These are phyloP conservation scores for Pedionomus torquatus DNA, from an alignment of 2,113 vertebrate genomes.

Conservation along the genomic window DNA sequence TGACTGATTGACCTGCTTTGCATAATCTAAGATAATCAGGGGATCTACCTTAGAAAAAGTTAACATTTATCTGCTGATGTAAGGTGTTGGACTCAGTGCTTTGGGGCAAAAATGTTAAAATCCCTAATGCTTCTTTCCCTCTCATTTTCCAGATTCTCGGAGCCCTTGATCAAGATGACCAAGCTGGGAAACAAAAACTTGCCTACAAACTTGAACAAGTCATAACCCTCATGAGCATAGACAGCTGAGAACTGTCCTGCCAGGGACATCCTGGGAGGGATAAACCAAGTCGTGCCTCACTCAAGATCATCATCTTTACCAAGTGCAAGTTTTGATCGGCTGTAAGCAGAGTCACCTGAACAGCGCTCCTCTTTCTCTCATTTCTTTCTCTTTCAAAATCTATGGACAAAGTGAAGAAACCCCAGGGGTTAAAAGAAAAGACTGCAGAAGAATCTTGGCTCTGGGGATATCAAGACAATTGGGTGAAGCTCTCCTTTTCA, in stretches of 20 bases:
- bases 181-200: conserved; percentile 96
- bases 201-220: conserved; percentile 99
- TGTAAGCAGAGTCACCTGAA: conserved; percentile 74
- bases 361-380: conserved; percentile 38
- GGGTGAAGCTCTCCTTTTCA: conserved; percentile 58
- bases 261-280: conserved; percentile 94
- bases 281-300: conserved; percentile 99
- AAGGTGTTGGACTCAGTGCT: not conserved
- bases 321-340: conserved; percentile 86
- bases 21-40: not conserved
- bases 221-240: conserved; percentile 98
- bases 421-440: conserved; percentile 46
- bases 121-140: not conserved
- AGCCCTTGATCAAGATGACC: conserved; percentile 92
- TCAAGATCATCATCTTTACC: conserved; percentile 95
- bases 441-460: conserved; percentile 33
- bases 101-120: not conserved
- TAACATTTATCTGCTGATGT: not conserved
- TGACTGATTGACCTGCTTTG: not conserved
- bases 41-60: not conserved
- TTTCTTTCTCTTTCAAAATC: conserved; percentile 42
- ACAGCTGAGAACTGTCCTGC: conserved; percentile 99
- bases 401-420: conserved; percentile 36
- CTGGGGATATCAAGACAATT: conserved; percentile 44
- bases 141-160: conserved; percentile 86